Base-by-base conservation (phyloP, 1,140 invertebrate genomes). In the Drosophila parvula region DNA sequence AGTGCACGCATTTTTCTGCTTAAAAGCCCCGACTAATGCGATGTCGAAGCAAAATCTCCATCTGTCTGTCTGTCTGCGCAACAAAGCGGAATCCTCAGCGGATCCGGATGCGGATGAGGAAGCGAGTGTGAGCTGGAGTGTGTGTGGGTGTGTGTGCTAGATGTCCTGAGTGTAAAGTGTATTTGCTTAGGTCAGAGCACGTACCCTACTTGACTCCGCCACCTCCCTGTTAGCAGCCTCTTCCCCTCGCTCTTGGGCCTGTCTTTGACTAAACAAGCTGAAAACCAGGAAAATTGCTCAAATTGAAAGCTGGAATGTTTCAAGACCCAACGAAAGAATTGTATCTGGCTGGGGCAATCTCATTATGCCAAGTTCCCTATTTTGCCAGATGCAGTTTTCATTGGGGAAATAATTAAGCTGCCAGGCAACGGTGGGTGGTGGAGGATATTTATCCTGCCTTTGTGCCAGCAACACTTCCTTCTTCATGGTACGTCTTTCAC, bases 1-100 rank as follows among this genome's bases (percentile, higher is more conserved):
- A 90, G 85, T 84, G 84, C 81, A 89, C 84, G 85, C 84, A 89
- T 90, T 89, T 89, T 90, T 89, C 85, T 90, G 84, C 84, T 84
- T 89, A 89, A 89, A 90, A 84, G 84, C 84, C 85, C 69, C 78
- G 81, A 90, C 84, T 89, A 89, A 90, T 90, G 84, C 85, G 74
- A 73, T 58, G 59, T 60, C 65, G 55, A 78, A 78, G 67, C 77
- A 74, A 74, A 74, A 59, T 62, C 60, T 69, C 41, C 68, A 59
- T 77, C 76, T 88, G 84, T 89, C 76, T 86, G 75, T 53, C 50
- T 55, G 51, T 38, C 51, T 27, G 51, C 76, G 83, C 79, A 89
- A 79, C 83, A 83, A 79, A 83, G 83, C 83, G 74, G 86, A 89
- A 77, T 74, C 60, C 45, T 60, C 51, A 40, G 34, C 73, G 41